Evolutionary conservation across 1,140 invertebrate genomes (phyloP).

Genomic region (Papilio xuthus): DNA sequence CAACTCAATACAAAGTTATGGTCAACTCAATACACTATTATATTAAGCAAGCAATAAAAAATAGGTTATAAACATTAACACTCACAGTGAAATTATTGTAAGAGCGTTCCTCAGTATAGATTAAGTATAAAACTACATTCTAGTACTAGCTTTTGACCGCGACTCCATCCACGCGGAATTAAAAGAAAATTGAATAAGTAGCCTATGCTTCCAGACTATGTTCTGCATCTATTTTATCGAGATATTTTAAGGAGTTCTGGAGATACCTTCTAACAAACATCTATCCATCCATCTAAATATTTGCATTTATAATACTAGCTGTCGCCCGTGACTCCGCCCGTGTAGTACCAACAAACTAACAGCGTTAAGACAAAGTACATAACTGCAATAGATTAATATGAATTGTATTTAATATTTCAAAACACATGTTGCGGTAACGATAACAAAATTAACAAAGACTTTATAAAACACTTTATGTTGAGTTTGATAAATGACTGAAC

Average conservation of each 20-base stretch:
- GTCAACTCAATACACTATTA: not conserved
- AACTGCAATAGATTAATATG: not conserved
- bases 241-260: too few relatives aligned
- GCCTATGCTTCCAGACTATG: too few relatives aligned
- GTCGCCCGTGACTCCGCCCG: too few relatives aligned
- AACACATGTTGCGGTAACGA: slow-evolving; percentile 23
- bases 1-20: slow-evolving; percentile 33
- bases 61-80: slow-evolving; percentile 44
- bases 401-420: slow-evolving; percentile 9
- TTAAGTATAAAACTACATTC: not conserved
- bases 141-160: not conserved
- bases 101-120: too few relatives aligned
- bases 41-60: not conserved
- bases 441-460: slow-evolving; percentile 30
- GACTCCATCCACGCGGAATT: too few relatives aligned
- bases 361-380: not conserved
- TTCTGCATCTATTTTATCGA: too few relatives aligned
- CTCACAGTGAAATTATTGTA: too few relatives aligned
- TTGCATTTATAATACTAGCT: too few relatives aligned
- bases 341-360: not conserved
- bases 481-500: slow-evolving; percentile 4
- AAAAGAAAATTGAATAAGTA: too few relatives aligned
- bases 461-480: slow-evolving; percentile 14
- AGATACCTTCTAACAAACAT: too few relatives aligned
- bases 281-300: too few relatives aligned